These are phyloP conservation scores for Labroides dimidiatus DNA, from an alignment of 2,797 vertebrate species.

Conservation along the genomic window DNA sequence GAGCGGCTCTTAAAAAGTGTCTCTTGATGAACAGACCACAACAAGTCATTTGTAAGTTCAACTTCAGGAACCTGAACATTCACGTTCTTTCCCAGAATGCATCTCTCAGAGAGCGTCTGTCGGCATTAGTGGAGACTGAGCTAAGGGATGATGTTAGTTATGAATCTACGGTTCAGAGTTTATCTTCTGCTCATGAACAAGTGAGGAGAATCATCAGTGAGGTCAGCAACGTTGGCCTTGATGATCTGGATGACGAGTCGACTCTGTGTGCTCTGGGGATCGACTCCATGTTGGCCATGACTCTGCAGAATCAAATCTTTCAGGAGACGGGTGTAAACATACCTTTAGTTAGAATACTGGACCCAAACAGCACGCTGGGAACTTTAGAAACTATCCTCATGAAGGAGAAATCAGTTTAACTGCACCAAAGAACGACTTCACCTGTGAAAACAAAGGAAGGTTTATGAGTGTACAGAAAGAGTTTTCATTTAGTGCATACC, in stretches of 20 bases:
- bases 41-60: conserved; percentile 86
- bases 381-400: conserved; percentile 61
- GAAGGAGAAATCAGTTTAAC: conserved; percentile 24
- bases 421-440: neutral
- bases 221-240: conserved; percentile 66
- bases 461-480: too few relatives aligned
- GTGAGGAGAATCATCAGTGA: conserved; percentile 81
- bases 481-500: too few relatives aligned
- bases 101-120: conserved; percentile 81
- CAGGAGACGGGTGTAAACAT: conserved; percentile 85
- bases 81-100: conserved; percentile 79
- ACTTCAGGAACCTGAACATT: conserved; percentile 77
- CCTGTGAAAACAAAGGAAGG: too few relatives aligned
- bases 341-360: conserved; percentile 85
- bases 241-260: conserved; percentile 80
- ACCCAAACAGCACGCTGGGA: conserved; percentile 79
- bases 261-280: conserved; percentile 82
- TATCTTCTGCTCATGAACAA: conserved; percentile 70
- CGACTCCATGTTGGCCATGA: conserved; percentile 91
- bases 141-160: conserved; percentile 29
- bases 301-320: conserved; percentile 88
- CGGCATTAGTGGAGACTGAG: conserved; percentile 72
- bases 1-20: conserved; percentile 81
- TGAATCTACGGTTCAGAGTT: conserved; percentile 34
- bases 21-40: conserved; percentile 85